Base-by-base conservation (phyloP, 1,140 invertebrate genomes). In the Cyphomyrmex costatus region DNA sequence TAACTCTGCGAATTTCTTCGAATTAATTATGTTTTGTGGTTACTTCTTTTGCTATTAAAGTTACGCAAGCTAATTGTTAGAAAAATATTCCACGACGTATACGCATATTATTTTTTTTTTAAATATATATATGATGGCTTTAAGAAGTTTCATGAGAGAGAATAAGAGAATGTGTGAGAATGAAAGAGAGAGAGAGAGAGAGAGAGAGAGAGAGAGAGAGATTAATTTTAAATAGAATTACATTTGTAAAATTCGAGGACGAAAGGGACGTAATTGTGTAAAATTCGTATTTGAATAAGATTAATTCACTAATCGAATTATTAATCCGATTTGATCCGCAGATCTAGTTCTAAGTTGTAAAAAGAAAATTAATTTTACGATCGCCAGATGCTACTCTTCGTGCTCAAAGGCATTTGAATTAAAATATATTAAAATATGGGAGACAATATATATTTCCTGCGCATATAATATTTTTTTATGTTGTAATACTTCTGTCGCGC, bases 11-110 rank as follows among this genome's bases (percentile, higher is more conserved):
- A 46, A 49, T 83, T 53, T 49, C 36, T 24, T 71, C 12, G 21
- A 66, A 27, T 53, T 36, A 56, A 24, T 12, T 42, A 7, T n/a
- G 2, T 77, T 49, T 24, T 56, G 49, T 53, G 36, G n/a, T 24
- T 30, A 58, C 7, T 71, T 56, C 6, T 24, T 24, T 66, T 24
- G 12, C 68, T 46, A 42, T 73, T n/a, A 3, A 82, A 71, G 6
- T 58, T 58, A 60, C 14, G 33, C 21, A 46, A 33, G 33, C 24
- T 63, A 60, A 46, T 19, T 61, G 24, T 73, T 83, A 74, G 30
- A 83, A n/a, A 8, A 33, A 83, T 74, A 83, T 49, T 83, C n/a
- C 53, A 74, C 36, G 27, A 60, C 61, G 56, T 74, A 60, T 83
- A 73, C 68, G 33, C 42, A 36, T 42, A 33, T 56, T 60, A 46